Percentiles rank a stretch among this genome's conserved stretches.
Evolutionary conservation across 2,888 invertebrate genomes (phyloP).

Genomic region (Boloria selene): DNA sequence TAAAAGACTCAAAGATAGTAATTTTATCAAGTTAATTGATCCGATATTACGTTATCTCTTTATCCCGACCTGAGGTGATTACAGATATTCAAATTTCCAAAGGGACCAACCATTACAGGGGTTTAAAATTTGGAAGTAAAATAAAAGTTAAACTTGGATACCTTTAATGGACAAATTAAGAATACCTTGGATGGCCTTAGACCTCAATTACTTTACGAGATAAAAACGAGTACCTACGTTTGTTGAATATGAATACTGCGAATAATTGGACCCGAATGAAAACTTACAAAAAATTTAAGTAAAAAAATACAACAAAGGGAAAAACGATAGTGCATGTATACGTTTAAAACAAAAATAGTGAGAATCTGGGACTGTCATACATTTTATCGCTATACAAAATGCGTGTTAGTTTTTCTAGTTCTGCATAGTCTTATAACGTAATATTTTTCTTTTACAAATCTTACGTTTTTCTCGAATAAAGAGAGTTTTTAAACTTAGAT

Average conservation of each 20-base stretch:
- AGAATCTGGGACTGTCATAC: too few relatives aligned
- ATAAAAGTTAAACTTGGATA: slow-evolving; percentile 23
- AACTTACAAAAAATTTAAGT: neutral
- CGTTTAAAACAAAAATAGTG: too few relatives aligned
- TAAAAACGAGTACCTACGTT: neutral
- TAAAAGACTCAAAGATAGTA: neutral
- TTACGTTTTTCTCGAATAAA: too few relatives aligned
- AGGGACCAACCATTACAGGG: slow-evolving; percentile 23
- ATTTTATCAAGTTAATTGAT: slow-evolving; percentile 19
- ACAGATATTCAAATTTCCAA: slow-evolving; percentile 35
- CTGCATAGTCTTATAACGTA: too few relatives aligned
- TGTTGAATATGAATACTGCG: slow-evolving; percentile 2
- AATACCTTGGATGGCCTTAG: slow-evolving; percentile 20
- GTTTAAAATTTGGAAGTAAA: slow-evolving; percentile 27
- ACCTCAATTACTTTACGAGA: slow-evolving; percentile 13
- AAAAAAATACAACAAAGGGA: too few relatives aligned
- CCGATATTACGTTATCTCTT: slow-evolving; percentile 27
- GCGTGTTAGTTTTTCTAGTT: too few relatives aligned
- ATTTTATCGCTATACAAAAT: too few relatives aligned
- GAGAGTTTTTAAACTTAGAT: too few relatives aligned
- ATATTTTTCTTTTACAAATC: too few relatives aligned
- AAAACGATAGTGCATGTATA: too few relatives aligned
- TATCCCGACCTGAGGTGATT: slow-evolving; percentile 27
- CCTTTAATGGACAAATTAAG: slow-evolving; percentile 19
- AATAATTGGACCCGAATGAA: neutral